Percentiles rank a stretch among this genome's conserved stretches.
Evolutionary conservation across 2,888 invertebrate species (phyloP).

Genomic region (Drosophila hawaiiensis): DNA sequence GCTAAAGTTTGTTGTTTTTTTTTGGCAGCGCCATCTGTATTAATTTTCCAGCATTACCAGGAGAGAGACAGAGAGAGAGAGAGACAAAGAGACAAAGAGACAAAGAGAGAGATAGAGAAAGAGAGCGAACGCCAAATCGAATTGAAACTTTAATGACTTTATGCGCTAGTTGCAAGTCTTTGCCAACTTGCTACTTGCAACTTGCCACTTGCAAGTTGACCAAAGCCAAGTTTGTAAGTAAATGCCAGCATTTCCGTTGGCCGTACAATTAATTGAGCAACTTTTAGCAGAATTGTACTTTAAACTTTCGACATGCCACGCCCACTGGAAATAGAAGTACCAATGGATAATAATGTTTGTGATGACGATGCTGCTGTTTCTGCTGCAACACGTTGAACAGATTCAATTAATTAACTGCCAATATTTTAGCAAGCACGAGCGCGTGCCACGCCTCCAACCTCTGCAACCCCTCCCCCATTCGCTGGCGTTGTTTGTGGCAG

Average conservation of each 20-base stretch:
- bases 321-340: conserved; percentile 23
- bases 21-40: conserved; percentile 37
- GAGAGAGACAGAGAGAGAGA: background rate
- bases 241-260: conserved; percentile 53
- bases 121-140: conserved; percentile 45
- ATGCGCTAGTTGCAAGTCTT: conserved; percentile 66
- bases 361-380: conserved; percentile 21
- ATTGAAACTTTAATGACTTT: conserved; percentile 78
- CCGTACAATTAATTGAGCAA: conserved; percentile 58
- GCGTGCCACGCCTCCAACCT: conserved; percentile 28
- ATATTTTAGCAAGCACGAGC: conserved; percentile 58
- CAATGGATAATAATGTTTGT: conserved; percentile 5
- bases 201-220: conserved; percentile 41
- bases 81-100: background rate
- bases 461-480: background rate
- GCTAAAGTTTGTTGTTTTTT: conserved; percentile 8
- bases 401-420: conserved; percentile 77
- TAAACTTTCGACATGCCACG: conserved; percentile 48
- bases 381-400: conserved; percentile 65
- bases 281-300: conserved; percentile 61
- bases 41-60: conserved; percentile 58
- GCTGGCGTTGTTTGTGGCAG: conserved; percentile 32
- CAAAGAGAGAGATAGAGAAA: background rate
- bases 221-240: conserved; percentile 56
- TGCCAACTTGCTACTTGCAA: conserved; percentile 32